Evolutionary conservation across 2,888 invertebrate genomes (phyloP).

Genomic region (Rutpela maculata): DNA sequence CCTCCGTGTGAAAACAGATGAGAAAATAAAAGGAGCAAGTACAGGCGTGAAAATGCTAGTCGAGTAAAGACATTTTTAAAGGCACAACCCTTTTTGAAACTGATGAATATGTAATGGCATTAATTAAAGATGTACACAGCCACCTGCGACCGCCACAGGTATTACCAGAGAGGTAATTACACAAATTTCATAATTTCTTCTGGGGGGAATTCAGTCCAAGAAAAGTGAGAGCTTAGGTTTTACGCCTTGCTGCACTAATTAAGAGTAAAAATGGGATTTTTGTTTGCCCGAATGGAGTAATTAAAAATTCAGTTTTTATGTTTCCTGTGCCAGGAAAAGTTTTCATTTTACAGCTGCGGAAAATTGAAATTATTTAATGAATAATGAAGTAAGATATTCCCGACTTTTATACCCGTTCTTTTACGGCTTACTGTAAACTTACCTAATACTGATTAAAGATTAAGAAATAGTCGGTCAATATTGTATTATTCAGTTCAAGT

Average conservation of each 20-base stretch:
- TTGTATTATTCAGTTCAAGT: no score
- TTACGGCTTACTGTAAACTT: neutral
- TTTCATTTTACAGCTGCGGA: slow-evolving; percentile 42
- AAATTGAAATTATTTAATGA: slow-evolving; percentile 38
- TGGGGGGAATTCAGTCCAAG: slow-evolving; percentile 62
- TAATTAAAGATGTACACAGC: slow-evolving; percentile 73
- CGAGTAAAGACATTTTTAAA: slow-evolving; percentile 61
- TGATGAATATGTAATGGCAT: slow-evolving; percentile 74
- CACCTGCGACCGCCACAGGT: slow-evolving; percentile 73
- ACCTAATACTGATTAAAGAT: neutral
- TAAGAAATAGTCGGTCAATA: neutral
- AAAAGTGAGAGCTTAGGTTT: slow-evolving; percentile 50
- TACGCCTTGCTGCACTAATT: slow-evolving; percentile 66
- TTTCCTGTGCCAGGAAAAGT: slow-evolving; percentile 62
- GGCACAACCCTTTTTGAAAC: slow-evolving; percentile 62
- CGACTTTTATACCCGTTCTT: neutral
- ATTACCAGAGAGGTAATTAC: slow-evolving; percentile 71
- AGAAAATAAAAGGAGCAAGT: slow-evolving; percentile 3
- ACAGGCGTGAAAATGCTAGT: slow-evolving; percentile 39
- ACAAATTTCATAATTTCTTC: slow-evolving; percentile 73
- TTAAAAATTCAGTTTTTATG: slow-evolving; percentile 72
- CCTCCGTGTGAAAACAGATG: neutral
- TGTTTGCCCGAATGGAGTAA: slow-evolving; percentile 72
- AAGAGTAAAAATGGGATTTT: slow-evolving; percentile 74
- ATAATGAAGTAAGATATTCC: slow-evolving; percentile 28